Evolutionary conservation across 1,140 invertebrate genomes (phyloP).

Genomic region (Listronotus bonariensis): DNA sequence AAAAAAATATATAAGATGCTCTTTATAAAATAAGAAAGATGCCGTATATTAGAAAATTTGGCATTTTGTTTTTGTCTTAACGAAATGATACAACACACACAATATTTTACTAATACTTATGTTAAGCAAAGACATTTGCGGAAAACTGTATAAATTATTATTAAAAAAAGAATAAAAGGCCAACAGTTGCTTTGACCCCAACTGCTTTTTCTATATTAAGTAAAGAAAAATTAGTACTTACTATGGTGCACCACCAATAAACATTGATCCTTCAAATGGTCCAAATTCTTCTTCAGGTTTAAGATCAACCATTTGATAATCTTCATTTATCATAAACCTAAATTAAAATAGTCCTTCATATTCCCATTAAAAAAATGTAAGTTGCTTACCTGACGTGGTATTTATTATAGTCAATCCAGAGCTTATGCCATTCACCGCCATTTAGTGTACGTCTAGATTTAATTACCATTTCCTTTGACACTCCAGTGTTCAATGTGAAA

Average conservation of each 20-base stretch:
- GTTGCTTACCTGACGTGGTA: slow-evolving; percentile 72
- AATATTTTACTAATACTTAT: too few relatives aligned
- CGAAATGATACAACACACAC: too few relatives aligned
- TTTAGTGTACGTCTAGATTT: slow-evolving; percentile 77
- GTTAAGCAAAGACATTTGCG: too few relatives aligned
- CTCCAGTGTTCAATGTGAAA: slow-evolving; percentile 84
- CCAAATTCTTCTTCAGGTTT: slow-evolving; percentile 85
- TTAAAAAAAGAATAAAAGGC: too few relatives aligned
- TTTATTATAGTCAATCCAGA: slow-evolving; percentile 91
- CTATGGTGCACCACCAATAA: slow-evolving; percentile 88
- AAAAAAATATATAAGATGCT: too few relatives aligned
- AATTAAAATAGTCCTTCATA: background rate
- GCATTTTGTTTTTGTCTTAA: too few relatives aligned
- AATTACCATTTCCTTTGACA: slow-evolving; percentile 76
- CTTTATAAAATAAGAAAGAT: too few relatives aligned
- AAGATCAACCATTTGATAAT: slow-evolving; percentile 85
- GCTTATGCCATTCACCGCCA: slow-evolving; percentile 92
- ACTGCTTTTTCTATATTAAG: too few relatives aligned
- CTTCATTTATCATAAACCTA: slow-evolving; percentile 87
- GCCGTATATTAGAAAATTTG: too few relatives aligned
- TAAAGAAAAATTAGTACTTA: too few relatives aligned
- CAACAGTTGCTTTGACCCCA: too few relatives aligned
- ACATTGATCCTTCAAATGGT: slow-evolving; percentile 90
- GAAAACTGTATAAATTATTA: too few relatives aligned
- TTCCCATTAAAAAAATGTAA: background rate